Conservation (phyloP, 2,797 vertebrate genomes). For the Mormyrops attenuatus region DNA sequence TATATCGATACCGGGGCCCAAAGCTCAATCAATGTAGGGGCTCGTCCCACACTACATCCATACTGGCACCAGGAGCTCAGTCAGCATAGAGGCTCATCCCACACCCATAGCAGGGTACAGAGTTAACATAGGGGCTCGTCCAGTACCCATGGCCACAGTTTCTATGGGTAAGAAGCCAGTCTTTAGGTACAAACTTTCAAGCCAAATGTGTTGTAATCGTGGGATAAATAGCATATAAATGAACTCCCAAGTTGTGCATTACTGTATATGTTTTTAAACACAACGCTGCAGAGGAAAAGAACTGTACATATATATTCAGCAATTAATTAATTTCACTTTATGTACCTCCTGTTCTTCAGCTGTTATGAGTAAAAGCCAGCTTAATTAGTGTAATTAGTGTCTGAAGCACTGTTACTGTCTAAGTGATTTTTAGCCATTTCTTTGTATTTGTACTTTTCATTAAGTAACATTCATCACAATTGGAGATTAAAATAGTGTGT, state of each 20-base stretch:
- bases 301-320: not conserved
- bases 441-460: not conserved
- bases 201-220: not conserved
- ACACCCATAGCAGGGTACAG: too few species aligned
- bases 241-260: not conserved
- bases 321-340: not conserved
- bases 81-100: too few species aligned
- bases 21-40: too few species aligned
- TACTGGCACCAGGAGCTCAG: too few species aligned
- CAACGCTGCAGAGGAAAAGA: not conserved
- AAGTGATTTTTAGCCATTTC: not conserved
- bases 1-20: too few species aligned
- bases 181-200: not conserved
- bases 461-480: not conserved
- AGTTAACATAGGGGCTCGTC: too few species aligned
- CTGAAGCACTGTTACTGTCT: not conserved
- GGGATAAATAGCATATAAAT: too few species aligned
- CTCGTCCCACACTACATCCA: too few species aligned
- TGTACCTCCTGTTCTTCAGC: not conserved
- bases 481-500: not conserved
- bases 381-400: not conserved
- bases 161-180: not conserved
- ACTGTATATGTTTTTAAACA: not conserved
- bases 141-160: too few species aligned
- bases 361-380: not conserved